A percentile compares a stretch with the other conserved stretches of the same genome.
These are phyloP conservation scores for Allobates femoralis DNA, from an alignment of 2,797 vertebrate species.

Conservation along the genomic window DNA sequence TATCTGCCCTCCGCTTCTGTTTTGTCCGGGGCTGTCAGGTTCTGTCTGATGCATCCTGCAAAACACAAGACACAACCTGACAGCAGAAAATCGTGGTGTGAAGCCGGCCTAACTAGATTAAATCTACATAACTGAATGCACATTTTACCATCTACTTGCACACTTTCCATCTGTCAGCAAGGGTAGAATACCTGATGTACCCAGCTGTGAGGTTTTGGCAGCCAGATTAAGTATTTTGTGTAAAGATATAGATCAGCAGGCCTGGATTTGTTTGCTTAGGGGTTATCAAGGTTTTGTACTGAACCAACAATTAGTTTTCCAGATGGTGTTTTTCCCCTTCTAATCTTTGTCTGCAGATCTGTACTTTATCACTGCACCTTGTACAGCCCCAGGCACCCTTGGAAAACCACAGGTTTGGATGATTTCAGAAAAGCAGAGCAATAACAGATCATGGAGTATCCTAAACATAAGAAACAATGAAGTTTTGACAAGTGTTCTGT, in stretches of 20 bases:
- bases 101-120: no score
- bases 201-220: slow-evolving; percentile 6
- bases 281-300: slow-evolving; percentile 53
- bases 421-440: slow-evolving; percentile 11
- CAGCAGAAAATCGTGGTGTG: no score
- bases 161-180: background rate
- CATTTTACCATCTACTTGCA: no score
- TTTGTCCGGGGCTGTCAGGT: no score
- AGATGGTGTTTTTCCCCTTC: slow-evolving; percentile 49
- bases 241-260: slow-evolving; percentile 33
- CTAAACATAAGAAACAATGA: background rate
- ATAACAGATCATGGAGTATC: background rate
- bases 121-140: no score
- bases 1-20: no score
- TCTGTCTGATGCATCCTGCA: no score
- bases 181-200: slow-evolving; percentile 4
- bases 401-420: slow-evolving; percentile 22
- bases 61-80: no score
- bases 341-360: slow-evolving; percentile 40
- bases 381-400: slow-evolving; percentile 50
- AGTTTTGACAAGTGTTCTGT: background rate
- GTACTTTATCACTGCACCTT: slow-evolving; percentile 50
- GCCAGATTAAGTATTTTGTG: background rate
- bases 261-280: slow-evolving; percentile 42
- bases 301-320: slow-evolving; percentile 46